A percentile compares a stretch with the other conserved stretches of the same genome.
These are phyloP conservation scores for Syndactyla subalaris DNA, from an alignment of 2,797 vertebrate species.

Conservation along the genomic window DNA sequence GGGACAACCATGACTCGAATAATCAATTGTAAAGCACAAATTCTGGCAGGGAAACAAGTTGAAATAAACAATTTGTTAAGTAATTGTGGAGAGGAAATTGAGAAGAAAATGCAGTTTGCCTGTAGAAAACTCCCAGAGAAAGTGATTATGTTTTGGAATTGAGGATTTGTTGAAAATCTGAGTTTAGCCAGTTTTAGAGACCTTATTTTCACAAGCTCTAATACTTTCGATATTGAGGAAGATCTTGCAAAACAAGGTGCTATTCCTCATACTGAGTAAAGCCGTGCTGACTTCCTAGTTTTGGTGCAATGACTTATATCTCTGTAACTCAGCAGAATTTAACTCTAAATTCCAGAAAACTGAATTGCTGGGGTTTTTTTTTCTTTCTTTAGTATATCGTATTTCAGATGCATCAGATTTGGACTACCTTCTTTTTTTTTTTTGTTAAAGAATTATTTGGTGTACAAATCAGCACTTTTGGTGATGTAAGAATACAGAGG, in stretches of 20 bases:
- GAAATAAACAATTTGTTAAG: not conserved
- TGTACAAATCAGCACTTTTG: not conserved
- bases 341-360: not conserved
- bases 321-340: not conserved
- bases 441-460: not conserved
- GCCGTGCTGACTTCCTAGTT: not conserved
- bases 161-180: not conserved
- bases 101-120: not conserved
- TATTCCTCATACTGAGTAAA: not conserved
- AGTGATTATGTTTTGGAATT: not conserved
- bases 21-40: not conserved
- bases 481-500: not conserved
- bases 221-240: not conserved
- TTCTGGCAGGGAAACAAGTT: not conserved
- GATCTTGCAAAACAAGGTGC: not conserved
- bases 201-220: not conserved
- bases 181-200: not conserved
- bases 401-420: not conserved
- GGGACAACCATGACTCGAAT: accelerated
- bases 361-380: not conserved
- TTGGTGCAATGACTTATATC: not conserved
- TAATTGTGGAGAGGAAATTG: not conserved
- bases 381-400: not conserved
- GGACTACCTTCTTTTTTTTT: not conserved
- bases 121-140: not conserved